Conservation (phyloP, 2,113 vertebrate species). For the Lepisosteus osseus region DNA sequence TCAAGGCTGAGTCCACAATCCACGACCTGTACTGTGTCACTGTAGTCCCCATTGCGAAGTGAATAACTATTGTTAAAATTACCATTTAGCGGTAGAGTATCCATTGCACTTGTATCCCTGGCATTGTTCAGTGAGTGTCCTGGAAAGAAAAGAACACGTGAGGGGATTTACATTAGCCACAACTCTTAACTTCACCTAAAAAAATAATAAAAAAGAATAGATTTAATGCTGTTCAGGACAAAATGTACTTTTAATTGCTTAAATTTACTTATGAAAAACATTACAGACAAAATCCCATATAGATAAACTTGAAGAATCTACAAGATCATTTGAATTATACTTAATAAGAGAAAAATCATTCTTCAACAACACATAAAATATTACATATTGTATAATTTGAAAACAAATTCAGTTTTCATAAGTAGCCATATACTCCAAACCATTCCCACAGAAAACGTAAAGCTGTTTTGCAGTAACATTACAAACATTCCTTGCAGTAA, state of each 20-base stretch:
- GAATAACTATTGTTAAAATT: constrained; percentile 99
- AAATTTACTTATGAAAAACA: neutral
- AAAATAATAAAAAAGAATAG: constrained; percentile 25
- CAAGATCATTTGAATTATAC: neutral
- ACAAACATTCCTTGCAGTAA: constrained; percentile 33
- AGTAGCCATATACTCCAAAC: too few species aligned
- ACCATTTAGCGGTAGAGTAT: constrained; percentile 99
- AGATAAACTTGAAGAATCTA: neutral
- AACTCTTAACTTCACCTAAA: constrained; percentile 2
- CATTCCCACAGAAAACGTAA: too few species aligned
- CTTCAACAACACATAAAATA: constrained; percentile 44
- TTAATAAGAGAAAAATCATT: neutral
- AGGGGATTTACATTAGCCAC: constrained; percentile 43
- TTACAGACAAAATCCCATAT: neutral
- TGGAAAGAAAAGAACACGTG: constrained; percentile 69
- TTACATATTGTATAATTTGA: constrained; percentile 30
- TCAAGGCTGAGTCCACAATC: constrained; percentile 97
- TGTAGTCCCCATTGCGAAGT: constrained; percentile 91
- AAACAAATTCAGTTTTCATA: too few species aligned
- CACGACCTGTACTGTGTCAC: constrained; percentile 86
- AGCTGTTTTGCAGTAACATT: too few species aligned
- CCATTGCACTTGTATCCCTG: constrained; percentile 99
- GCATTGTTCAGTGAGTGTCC: constrained; percentile 98
- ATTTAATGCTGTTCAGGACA: constrained; percentile 98
- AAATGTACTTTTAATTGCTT: constrained; percentile 51